Evolutionary conservation across 2,797 vertebrate genomes (phyloP).

Genomic region (Pipistrellus pygmaeus): DNA sequence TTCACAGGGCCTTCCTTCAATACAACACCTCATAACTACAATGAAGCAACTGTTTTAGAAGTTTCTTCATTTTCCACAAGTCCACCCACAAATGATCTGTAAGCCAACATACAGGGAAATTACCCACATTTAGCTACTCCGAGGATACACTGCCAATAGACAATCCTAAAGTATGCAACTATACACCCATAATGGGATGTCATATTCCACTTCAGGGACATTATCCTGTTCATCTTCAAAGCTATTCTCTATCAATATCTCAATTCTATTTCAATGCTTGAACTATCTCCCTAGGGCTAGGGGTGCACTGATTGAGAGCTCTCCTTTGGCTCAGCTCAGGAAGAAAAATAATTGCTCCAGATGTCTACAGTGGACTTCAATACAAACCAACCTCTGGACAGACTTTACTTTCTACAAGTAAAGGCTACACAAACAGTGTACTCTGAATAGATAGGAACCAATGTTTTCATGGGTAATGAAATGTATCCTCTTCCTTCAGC

Average conservation of each 20-base stretch:
- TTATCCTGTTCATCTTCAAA: not conserved
- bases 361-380: not conserved
- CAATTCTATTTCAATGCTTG: not conserved
- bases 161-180: not conserved
- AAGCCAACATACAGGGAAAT: not conserved
- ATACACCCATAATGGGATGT: not conserved
- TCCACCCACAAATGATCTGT: conserved; percentile 1
- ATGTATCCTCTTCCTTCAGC: not conserved
- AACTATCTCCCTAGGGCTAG: not conserved
- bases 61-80: not conserved
- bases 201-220: not conserved
- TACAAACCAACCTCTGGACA: conserved; percentile 21
- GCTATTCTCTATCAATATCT: not conserved
- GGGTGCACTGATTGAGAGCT: not conserved
- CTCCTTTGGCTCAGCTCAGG: conserved; percentile 5
- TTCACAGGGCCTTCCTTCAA: conserved; percentile 28
- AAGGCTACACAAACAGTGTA: not conserved
- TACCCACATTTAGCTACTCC: not conserved
- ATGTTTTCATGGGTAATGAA: not conserved
- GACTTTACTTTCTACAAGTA: conserved; percentile 4
- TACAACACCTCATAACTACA: not conserved
- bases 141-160: not conserved
- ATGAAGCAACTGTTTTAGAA: not conserved
- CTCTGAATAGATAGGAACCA: conserved; percentile 9
- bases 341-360: conserved; percentile 29